phyloP scores from a whole-genome alignment of 2,797 vertebrate genomes.

The Myoxocephalus aenaeus region DNA sequence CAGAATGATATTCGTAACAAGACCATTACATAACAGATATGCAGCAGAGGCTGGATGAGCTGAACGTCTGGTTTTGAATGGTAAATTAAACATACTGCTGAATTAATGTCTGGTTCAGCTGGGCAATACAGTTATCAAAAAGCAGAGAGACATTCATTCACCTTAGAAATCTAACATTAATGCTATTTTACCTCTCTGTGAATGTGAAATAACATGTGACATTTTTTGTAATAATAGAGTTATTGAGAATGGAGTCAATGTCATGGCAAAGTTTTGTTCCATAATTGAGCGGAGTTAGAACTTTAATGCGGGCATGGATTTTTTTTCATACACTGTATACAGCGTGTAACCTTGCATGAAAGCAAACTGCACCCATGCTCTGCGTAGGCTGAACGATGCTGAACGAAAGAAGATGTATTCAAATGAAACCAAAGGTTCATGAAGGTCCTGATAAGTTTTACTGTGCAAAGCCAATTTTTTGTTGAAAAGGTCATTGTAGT shows the following conservation, averaged over 20 bases:
- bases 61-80: not conserved
- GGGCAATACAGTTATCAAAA: not conserved
- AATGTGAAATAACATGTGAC: not conserved
- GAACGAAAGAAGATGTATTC: constrained; percentile 1
- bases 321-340: not conserved
- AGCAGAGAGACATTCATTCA: not conserved
- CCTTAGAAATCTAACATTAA: not conserved
- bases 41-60: not conserved
- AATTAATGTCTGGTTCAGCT: not conserved
- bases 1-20: not conserved
- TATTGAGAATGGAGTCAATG: not conserved
- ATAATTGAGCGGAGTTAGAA: not conserved
- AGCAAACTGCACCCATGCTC: not conserved
- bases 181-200: not conserved
- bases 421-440: constrained; percentile 17
- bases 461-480: not conserved
- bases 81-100: not conserved
- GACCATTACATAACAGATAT: not conserved
- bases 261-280: not conserved
- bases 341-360: not conserved
- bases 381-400: not conserved
- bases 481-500: not conserved
- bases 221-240: not conserved
- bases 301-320: not conserved
- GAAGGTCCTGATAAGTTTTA: constrained; percentile 2